These are phyloP conservation scores for Trigoniulus corallinus DNA, from an alignment of 1,140 invertebrate genomes.

Conservation along the genomic window DNA sequence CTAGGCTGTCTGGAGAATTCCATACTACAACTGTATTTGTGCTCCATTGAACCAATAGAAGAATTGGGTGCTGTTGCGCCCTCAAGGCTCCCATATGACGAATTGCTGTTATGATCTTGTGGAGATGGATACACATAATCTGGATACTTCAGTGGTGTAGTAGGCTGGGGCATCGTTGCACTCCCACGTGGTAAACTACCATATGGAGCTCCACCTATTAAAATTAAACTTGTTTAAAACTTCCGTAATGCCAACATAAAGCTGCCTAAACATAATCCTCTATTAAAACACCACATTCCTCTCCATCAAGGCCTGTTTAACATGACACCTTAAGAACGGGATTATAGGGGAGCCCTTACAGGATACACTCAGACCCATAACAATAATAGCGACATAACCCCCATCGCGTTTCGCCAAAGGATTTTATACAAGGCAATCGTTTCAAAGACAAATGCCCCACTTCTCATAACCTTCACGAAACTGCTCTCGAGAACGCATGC, in stretches of 20 bases:
- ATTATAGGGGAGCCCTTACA: too few relatives aligned
- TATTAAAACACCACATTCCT: too few relatives aligned
- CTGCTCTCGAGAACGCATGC: neutral
- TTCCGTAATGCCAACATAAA: too few relatives aligned
- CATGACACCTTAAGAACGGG: too few relatives aligned
- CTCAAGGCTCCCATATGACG: conserved; percentile 21
- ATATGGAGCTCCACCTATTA: neutral
- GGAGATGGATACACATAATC: neutral
- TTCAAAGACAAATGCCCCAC: neutral
- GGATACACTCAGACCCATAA: too few relatives aligned
- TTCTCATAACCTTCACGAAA: neutral
- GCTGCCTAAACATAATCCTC: too few relatives aligned
- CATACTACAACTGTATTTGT: conserved; percentile 52
- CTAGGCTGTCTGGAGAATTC: conserved; percentile 44
- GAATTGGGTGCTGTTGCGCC: conserved; percentile 27
- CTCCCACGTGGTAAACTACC: neutral
- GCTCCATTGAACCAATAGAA: conserved; percentile 33
- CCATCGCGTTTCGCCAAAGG: too few relatives aligned
- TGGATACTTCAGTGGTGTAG: neutral
- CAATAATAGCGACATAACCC: too few relatives aligned
- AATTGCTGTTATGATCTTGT: conserved; percentile 17
- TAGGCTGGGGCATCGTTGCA: neutral
- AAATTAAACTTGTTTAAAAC: too few relatives aligned
- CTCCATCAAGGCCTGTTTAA: too few relatives aligned
- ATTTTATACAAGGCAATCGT: too few relatives aligned